phyloP scores from a whole-genome alignment of 2,113 vertebrate species.

The Xiphophorus maculatus region DNA sequence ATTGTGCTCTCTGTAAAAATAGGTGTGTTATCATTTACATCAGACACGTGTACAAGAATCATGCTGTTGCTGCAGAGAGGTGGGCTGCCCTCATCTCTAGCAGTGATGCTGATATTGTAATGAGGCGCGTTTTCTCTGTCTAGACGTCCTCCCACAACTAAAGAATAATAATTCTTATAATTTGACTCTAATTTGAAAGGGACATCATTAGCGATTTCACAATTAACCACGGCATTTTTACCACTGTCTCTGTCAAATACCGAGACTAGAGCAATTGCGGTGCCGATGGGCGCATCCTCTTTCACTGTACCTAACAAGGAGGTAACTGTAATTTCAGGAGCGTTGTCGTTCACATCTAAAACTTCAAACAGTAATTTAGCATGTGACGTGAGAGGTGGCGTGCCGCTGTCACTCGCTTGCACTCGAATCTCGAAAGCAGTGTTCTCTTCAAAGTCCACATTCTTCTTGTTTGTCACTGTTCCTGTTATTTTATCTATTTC shows the following conservation, averaged over 20 bases:
- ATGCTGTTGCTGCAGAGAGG: constrained; percentile 75
- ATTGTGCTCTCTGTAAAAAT: constrained; percentile 65
- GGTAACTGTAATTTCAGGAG: constrained; percentile 74
- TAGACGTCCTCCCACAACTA: constrained; percentile 80
- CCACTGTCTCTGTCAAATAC: constrained; percentile 82
- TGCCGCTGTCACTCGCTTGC: constrained; percentile 84
- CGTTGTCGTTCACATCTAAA: constrained; percentile 79
- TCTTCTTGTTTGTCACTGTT: constrained; percentile 54
- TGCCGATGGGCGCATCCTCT: constrained; percentile 81
- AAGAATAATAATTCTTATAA: constrained; percentile 81
- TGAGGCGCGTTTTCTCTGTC: constrained; percentile 80
- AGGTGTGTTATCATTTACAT: constrained; percentile 88
- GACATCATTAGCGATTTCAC: constrained; percentile 68
- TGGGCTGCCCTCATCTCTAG: constrained; percentile 84
- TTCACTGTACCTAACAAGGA: constrained; percentile 80
- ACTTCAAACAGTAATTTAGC: constrained; percentile 83
- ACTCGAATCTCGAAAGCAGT: constrained; percentile 83
- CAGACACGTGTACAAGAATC: constrained; percentile 79
- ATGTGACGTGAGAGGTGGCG: constrained; percentile 73
- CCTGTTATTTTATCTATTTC: constrained; percentile 56
- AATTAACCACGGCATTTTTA: constrained; percentile 77
- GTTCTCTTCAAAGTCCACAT: constrained; percentile 78
- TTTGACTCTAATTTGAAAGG: constrained; percentile 78
- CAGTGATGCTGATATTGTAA: constrained; percentile 83
- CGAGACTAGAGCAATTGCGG: constrained; percentile 84